A percentile compares a stretch with the other conserved stretches of the same genome.
These are phyloP conservation scores for Dromaius novaehollandiae DNA, from an alignment of 2,113 vertebrate genomes.

Conservation along the genomic window DNA sequence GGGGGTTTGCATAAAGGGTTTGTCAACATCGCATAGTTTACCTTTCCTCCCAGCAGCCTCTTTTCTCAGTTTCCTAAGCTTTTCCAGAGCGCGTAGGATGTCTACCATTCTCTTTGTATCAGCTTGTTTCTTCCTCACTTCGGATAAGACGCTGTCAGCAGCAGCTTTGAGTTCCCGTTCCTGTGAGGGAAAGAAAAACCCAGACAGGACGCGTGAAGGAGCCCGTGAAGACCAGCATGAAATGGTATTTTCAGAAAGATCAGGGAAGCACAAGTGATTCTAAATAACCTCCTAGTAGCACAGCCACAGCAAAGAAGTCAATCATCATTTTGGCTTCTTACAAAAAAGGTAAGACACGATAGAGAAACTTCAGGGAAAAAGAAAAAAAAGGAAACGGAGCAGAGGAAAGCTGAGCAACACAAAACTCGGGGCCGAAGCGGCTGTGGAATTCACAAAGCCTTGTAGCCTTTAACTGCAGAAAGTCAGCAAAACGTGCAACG, in stretches of 20 bases:
- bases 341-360: fast-evolving
- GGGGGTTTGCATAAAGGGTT: background rate
- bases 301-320: background rate
- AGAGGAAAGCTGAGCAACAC: background rate
- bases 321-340: background rate
- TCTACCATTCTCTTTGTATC: conserved; percentile 93
- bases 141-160: conserved; percentile 90
- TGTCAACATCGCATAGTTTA: background rate
- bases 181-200: conserved; percentile 47
- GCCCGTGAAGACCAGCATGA: fast-evolving
- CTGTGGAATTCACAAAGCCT: background rate
- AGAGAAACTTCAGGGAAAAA: background rate
- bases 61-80: conserved; percentile 90
- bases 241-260: background rate
- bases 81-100: conserved; percentile 87
- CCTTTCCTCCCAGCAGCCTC: conserved; percentile 94
- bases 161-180: conserved; percentile 91
- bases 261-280: background rate
- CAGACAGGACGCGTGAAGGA: background rate
- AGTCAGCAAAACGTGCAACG: background rate
- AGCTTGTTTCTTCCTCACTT: conserved; percentile 94
- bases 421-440: background rate
- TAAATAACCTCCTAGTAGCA: background rate
- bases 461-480: background rate
- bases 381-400: background rate